Evolutionary conservation across 92 coral and sea anemone genomes (phyloP).

Genomic region (Epizoanthus stellaris): DNA sequence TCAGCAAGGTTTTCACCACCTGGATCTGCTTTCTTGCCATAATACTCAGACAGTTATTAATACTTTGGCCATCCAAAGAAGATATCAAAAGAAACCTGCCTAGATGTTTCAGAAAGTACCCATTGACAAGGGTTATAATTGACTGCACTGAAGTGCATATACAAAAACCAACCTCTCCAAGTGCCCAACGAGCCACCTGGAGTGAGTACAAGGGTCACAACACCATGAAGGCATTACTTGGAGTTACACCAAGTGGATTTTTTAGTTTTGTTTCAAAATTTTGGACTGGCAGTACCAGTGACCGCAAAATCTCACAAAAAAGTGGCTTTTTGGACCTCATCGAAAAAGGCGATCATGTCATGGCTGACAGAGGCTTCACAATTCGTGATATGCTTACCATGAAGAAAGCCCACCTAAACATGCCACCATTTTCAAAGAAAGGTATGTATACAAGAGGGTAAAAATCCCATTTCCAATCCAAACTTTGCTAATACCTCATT

Average conservation of each 20-base stretch:
- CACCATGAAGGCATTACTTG: slow-evolving; percentile 45
- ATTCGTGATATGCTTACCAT: slow-evolving; percentile 46
- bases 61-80: slow-evolving; percentile 30
- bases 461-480: too few relatives aligned
- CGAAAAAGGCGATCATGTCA: slow-evolving; percentile 48
- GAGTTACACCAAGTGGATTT: slow-evolving; percentile 42
- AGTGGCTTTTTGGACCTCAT: slow-evolving; percentile 46
- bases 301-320: slow-evolving; percentile 41
- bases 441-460: too few relatives aligned
- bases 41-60: neutral
- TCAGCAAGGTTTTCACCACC: slow-evolving; percentile 1
- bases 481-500: too few relatives aligned
- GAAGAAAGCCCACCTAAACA: slow-evolving; percentile 42
- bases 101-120: slow-evolving; percentile 40
- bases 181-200: slow-evolving; percentile 39
- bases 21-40: neutral
- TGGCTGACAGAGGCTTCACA: slow-evolving; percentile 53
- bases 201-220: slow-evolving; percentile 4
- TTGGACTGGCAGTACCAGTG: slow-evolving; percentile 63
- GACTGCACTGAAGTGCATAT: slow-evolving; percentile 41
- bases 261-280: slow-evolving; percentile 55
- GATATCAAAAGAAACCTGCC: slow-evolving; percentile 49
- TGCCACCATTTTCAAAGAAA: slow-evolving; percentile 29
- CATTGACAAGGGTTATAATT: slow-evolving; percentile 38
- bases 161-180: slow-evolving; percentile 47